These are phyloP conservation scores for Nineta flava DNA, from an alignment of 2,888 invertebrate genomes.

Conservation along the genomic window DNA sequence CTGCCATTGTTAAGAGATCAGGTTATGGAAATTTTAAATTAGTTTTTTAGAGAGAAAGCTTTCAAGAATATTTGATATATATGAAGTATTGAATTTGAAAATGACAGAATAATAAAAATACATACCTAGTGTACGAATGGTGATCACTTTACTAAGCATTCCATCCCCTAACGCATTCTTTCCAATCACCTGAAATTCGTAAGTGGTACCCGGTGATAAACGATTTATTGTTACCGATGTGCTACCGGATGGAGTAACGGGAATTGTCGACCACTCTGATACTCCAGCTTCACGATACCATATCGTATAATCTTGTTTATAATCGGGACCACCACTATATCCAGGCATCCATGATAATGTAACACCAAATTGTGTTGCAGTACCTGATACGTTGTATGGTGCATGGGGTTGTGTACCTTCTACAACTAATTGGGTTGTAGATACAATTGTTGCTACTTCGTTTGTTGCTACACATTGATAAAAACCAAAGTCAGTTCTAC, in stretches of 20 bases:
- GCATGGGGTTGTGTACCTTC: constrained; percentile 95
- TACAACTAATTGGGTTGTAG: constrained; percentile 75
- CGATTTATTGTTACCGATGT: constrained; percentile 82
- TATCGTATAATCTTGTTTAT: constrained; percentile 87
- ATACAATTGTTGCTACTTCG: constrained; percentile 89
- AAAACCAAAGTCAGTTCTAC: constrained; percentile 81
- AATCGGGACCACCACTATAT: constrained; percentile 87
- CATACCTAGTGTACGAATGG: constrained; percentile 77
- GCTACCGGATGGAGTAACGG: constrained; percentile 82
- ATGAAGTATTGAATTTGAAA: background rate
- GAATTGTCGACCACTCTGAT: constrained; percentile 84
- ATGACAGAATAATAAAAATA: constrained; percentile 11
- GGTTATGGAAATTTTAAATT: background rate
- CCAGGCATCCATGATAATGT: constrained; percentile 88
- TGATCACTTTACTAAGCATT: constrained; percentile 87
- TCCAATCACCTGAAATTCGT: constrained; percentile 93
- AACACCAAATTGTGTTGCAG: constrained; percentile 78
- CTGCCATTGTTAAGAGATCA: constrained; percentile 18
- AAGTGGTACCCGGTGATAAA: constrained; percentile 75
- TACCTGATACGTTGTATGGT: constrained; percentile 86
- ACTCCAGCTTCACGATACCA: constrained; percentile 85
- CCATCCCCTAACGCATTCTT: constrained; percentile 91
- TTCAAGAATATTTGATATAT: background rate
- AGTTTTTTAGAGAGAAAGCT: background rate
- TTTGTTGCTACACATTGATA: constrained; percentile 93